Base-by-base conservation (phyloP, 2,797 vertebrate genomes). In the Esox lucius region DNA sequence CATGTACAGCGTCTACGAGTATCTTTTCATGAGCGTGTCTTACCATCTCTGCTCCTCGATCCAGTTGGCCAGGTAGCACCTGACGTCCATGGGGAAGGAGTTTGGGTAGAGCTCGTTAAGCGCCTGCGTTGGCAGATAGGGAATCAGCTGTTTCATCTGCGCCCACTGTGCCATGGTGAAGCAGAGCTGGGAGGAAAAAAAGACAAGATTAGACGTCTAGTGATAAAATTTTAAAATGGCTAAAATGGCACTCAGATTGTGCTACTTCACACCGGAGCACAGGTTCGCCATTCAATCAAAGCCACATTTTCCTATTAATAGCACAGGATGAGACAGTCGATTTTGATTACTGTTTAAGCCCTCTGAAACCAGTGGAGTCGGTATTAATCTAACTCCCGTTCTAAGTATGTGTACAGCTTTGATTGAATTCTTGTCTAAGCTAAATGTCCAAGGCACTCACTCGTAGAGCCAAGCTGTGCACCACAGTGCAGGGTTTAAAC, bases 1-100 rank as follows among this genome's bases (percentile, higher is more conserved):
- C 11, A n/a, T 61, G 35, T 75, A 33, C 39, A 26, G 42, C 2
- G 35, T 4, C 62, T 0, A 3, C 5, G 2, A 35, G 12, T 24
- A 8, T 2, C 2, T 49, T 2, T 51, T 8, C 42, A 24, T 28
- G n/a, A n/a, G 19, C 8, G 48, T 68, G 6, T 75, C 83, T 5
- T 93, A 95, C 94, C 94, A 95, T 89, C 78, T 84, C 79, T 94
- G 93, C 6, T 74, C 84, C 86, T 95, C 94, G 28, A 95, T 92
- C 94, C 94, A 95, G 0, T 80, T 88, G 35, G 91, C 86, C 77
- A 93, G 75, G 81, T 92, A 94, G 76, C 93, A 89, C 75, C 94
- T 84, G 83, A 92, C 84, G 64, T 94, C 93, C 46, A 95, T 93
- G 53, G 94, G 93, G 79, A 95, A 94, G 49, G 79, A 67, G 0